These are phyloP conservation scores for Drosophila barbarae DNA, from an alignment of 2,888 invertebrate species.

Conservation along the genomic window DNA sequence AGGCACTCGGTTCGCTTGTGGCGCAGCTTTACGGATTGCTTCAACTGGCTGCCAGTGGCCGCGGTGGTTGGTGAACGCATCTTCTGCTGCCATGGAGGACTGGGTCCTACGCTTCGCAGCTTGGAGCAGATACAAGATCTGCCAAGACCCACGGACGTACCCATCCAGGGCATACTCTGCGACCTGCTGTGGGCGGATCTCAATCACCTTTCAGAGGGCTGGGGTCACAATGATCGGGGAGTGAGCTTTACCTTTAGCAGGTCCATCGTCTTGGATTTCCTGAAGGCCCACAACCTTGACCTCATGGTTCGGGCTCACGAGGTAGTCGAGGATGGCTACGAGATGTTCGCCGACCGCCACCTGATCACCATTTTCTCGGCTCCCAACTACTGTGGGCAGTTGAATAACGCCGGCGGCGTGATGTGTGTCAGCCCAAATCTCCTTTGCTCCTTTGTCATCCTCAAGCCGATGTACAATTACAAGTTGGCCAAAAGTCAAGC, in stretches of 20 bases:
- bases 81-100: slow-evolving; percentile 88
- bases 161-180: slow-evolving; percentile 95
- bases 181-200: slow-evolving; percentile 97
- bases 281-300: slow-evolving; percentile 94
- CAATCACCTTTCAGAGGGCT: slow-evolving; percentile 95
- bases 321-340: slow-evolving; percentile 98
- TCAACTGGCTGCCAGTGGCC: slow-evolving; percentile 97
- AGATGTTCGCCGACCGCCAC: slow-evolving; percentile 96
- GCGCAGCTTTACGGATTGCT: slow-evolving; percentile 99
- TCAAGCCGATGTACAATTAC: slow-evolving; percentile 12
- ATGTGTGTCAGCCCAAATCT: slow-evolving; percentile 90
- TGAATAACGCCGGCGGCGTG: slow-evolving; percentile 89
- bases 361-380: slow-evolving; percentile 92
- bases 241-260: slow-evolving; percentile 98
- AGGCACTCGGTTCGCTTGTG: slow-evolving; percentile 97
- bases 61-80: slow-evolving; percentile 92
- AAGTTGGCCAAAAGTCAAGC: not conserved
- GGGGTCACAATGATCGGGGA: slow-evolving; percentile 99
- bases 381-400: slow-evolving; percentile 82
- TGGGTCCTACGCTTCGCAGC: slow-evolving; percentile 91
- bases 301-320: slow-evolving; percentile 98
- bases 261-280: slow-evolving; percentile 83
- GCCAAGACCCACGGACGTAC: slow-evolving; percentile 97
- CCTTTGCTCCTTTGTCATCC: slow-evolving; percentile 31
- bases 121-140: slow-evolving; percentile 98